Base-by-base conservation (phyloP, 1,140 invertebrate species). In the Drosophila setifemur region DNA sequence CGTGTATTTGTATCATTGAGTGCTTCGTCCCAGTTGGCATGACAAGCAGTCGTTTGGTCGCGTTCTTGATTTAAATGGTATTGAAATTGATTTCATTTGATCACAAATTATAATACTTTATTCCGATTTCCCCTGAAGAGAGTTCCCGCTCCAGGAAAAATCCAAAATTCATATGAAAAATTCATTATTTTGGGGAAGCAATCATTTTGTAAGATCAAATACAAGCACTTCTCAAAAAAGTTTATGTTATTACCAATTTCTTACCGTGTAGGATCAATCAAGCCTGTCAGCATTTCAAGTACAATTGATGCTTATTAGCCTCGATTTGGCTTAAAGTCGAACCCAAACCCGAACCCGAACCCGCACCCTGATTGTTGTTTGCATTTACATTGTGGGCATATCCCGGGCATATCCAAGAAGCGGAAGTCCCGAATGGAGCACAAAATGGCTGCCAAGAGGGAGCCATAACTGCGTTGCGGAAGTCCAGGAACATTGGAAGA, bases 71-170 rank as follows among this genome's bases (percentile, higher is more conserved):
- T 86, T 79, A 81, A 87, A 86, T 81, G 81, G 71, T 73, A 76
- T 64, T 76, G 67, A 86, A 86, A 86, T 86, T 86, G 81, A 86
- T 87, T 86, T 86, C 54, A 86, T 86, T 86, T 86, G 54, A 73
- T 61, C 61, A 43, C 63, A 81, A 86, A 86, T 86, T 86, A 87
- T 86, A 63, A 85, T 85, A 85, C 72, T 86, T 60, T 57, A 74
- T 40, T 72, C 28, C 18, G 18, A 29, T 29, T 37, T 37, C 16
- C 16, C 14, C 5, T 2, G 2, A 5, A 23, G 2, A 23, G 21
- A 2, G 14, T 37, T 8, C 14, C 33, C 12, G 14, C 14, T 16
- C 2, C 8, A 5, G 7, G 11, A 4, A 33, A 11, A 11, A 11
- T 11, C 1, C n/a, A 33, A n/a, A n/a, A n/a, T n/a, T n/a, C n/a